Base-by-base conservation (phyloP, 2,888 invertebrate species). In the Stenoptilia bipunctidactyla region DNA sequence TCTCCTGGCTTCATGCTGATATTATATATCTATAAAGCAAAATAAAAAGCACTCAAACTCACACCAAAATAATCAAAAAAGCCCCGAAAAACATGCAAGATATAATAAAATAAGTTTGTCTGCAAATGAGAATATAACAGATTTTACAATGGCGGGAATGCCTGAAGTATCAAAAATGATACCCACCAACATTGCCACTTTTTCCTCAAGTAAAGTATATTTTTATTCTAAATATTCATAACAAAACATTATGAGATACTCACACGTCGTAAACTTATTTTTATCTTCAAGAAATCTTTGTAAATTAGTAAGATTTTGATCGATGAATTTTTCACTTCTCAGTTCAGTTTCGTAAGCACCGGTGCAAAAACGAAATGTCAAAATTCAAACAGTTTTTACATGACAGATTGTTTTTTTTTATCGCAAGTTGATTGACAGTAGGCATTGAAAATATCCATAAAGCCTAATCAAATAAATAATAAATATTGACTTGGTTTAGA, bases 91-190 rank as follows among this genome's bases (percentile, higher is more conserved):
- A 42, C 34, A 46, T 48, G 46, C 46, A 44, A 44, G 46, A 50
- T 50, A 43, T 45, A 49, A 46, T 50, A 51, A 47, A 52, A 45
- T 50, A 50, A 49, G 52, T 49, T 51, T 49, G 50, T 50, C 30
- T 30, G 12, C n/a, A n/a, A 30, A 8, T 20, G 20, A 20, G 20
- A 20, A 20, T 20, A 20, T 5, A 20, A 20, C 20, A 51, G 51
- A 48, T 50, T 52, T 52, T 48, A 53, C 47, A 43, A 48, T 51
- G 52, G 49, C 48, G 49, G 48, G 53, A 50, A 52, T 51, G 52
- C 51, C 51, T 51, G 49, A 49, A 53, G 53, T 55, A 53, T 52
- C 51, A 53, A 52, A 42, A 52, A 52, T 53, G 52, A 55, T 51
- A 53, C 50, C 42, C 43, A 47, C 38, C 49, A 53, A 52, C 51